Evolutionary conservation across 2,113 vertebrate species (phyloP).

Genomic region (Hippolais icterina): DNA sequence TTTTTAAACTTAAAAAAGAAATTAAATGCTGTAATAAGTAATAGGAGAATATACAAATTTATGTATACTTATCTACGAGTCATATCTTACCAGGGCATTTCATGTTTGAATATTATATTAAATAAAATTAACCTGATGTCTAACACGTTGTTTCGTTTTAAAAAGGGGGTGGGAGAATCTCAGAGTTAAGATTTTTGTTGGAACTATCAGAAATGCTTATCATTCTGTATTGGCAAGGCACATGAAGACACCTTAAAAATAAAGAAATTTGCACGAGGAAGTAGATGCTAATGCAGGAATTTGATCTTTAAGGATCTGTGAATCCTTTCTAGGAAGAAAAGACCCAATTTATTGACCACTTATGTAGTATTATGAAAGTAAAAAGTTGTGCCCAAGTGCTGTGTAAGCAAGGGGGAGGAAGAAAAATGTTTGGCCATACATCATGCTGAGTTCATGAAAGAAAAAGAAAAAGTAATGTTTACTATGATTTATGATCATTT

Average conservation of each 20-base stretch:
- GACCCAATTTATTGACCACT: background rate
- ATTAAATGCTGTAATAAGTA: slow-evolving; percentile 58
- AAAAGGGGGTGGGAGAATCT: slow-evolving; percentile 42
- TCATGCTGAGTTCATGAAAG: background rate
- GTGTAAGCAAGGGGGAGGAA: background rate
- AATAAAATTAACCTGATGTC: slow-evolving; percentile 69
- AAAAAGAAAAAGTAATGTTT: background rate
- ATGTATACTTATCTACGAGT: slow-evolving; percentile 51
- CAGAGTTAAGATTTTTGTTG: background rate
- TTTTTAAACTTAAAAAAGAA: slow-evolving; percentile 60
- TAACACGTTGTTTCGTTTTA: slow-evolving; percentile 63
- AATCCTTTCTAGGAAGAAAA: background rate
- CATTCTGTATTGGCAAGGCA: background rate
- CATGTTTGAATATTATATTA: slow-evolving; percentile 68
- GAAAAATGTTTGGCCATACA: background rate
- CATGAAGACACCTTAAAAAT: background rate
- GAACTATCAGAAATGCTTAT: background rate
- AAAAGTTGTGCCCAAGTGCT: background rate
- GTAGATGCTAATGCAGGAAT: background rate
- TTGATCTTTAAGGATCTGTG: background rate
- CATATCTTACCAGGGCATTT: slow-evolving; percentile 58
- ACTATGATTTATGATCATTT: background rate
- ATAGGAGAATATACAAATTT: slow-evolving; percentile 50
- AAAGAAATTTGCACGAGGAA: background rate
- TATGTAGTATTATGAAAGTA: background rate